Conservation (phyloP, 2,888 invertebrate genomes). For the Dilophus febrilis region DNA sequence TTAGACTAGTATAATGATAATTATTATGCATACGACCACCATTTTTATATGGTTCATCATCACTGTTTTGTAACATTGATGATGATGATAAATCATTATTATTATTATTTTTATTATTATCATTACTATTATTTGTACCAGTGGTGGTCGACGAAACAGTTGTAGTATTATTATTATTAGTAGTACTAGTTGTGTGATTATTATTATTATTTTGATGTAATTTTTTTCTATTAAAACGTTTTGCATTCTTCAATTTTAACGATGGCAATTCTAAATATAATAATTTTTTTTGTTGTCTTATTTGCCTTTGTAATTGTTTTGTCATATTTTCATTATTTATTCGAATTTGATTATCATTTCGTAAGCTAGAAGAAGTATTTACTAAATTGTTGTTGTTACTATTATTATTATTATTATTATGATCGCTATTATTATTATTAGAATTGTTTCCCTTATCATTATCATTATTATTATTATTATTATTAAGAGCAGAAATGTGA, state of each 20-base stretch:
- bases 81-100: no score
- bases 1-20: no score
- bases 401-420: constrained; percentile 13
- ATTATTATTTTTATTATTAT: constrained; percentile 23
- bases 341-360: constrained; percentile 16
- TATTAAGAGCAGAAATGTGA: constrained; percentile 45
- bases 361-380: no score
- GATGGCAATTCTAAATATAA: constrained; percentile 30
- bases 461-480: constrained; percentile 35
- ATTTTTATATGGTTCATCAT: no score
- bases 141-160: no score
- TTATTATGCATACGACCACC: no score
- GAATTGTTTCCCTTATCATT: constrained; percentile 14
- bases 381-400: constrained; percentile 16
- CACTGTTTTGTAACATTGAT: no score
- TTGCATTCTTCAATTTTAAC: constrained; percentile 26
- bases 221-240: constrained; percentile 23
- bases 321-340: constrained; percentile 27
- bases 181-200: neutral
- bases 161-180: neutral
- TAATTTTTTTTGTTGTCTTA: constrained; percentile 30
- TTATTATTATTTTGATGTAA: constrained; percentile 21
- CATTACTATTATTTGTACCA: constrained; percentile 17
- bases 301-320: constrained; percentile 30
- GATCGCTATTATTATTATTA: constrained; percentile 26